A percentile compares a stretch with the other conserved stretches of the same genome.
Evolutionary conservation across 2,888 invertebrate species (phyloP).

Genomic region (Lasioglossum oenotherae): DNA sequence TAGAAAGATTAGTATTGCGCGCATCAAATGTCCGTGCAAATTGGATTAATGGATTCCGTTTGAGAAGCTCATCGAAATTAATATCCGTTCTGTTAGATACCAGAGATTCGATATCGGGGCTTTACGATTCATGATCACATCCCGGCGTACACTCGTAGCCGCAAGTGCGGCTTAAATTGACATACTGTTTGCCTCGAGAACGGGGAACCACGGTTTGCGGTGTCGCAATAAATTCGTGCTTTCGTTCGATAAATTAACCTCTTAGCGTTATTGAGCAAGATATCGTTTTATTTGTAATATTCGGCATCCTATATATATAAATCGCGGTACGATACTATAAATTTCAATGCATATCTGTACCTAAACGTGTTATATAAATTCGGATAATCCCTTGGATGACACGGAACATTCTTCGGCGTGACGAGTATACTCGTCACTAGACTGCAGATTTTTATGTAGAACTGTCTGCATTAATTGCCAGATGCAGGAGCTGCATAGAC

Average conservation of each 20-base stretch:
- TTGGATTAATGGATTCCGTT: constrained; percentile 78
- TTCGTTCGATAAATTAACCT: constrained; percentile 18
- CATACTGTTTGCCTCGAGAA: constrained; percentile 32
- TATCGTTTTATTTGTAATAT: constrained; percentile 2
- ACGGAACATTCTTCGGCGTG: neutral
- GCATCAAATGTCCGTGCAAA: constrained; percentile 71
- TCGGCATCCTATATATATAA: no score
- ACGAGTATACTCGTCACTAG: neutral
- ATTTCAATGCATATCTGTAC: neutral
- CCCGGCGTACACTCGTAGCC: constrained; percentile 51
- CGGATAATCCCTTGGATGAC: neutral
- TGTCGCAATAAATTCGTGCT: constrained; percentile 22
- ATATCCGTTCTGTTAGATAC: constrained; percentile 80
- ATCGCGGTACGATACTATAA: neutral
- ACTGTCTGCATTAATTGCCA: neutral
- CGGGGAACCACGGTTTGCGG: constrained; percentile 22
- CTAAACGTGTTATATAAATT: neutral
- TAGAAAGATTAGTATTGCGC: constrained; percentile 1
- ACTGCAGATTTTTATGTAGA: neutral
- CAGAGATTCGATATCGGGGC: constrained; percentile 73
- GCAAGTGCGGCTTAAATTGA: constrained; percentile 68
- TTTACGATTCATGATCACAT: constrained; percentile 70
- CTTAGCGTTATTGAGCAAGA: neutral
- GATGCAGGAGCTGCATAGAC: neutral
- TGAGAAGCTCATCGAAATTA: constrained; percentile 77